Conservation (phyloP, 2,797 vertebrate species). For the Sphenopsis melanotis region DNA sequence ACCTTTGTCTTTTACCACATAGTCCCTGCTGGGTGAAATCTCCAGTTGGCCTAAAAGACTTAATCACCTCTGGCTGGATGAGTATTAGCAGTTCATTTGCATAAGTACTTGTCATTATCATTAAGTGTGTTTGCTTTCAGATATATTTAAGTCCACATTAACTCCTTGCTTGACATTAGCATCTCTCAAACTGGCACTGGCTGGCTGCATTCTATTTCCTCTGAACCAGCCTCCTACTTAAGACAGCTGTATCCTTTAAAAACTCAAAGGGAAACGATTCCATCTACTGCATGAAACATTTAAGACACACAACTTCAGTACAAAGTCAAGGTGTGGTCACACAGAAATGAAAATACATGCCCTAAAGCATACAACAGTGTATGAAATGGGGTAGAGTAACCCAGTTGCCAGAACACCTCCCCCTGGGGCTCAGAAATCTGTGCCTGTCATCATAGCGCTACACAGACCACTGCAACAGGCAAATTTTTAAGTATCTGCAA, state of each 20-base stretch:
- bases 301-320: background rate
- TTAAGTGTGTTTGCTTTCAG: constrained; percentile 65
- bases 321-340: background rate
- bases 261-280: background rate
- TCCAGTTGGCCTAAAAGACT: constrained; percentile 52
- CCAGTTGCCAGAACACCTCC: background rate
- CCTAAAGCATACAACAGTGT: background rate
- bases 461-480: background rate
- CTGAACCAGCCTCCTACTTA: background rate
- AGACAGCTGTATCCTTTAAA: background rate
- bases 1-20: background rate
- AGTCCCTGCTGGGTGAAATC: constrained; percentile 50
- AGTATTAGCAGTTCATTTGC: constrained; percentile 63
- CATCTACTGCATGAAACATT: background rate
- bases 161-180: constrained; percentile 19
- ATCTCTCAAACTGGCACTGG: background rate
- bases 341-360: background rate
- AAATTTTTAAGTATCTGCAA: background rate
- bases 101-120: constrained; percentile 67
- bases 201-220: background rate
- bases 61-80: constrained; percentile 60
- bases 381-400: background rate
- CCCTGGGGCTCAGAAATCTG: background rate
- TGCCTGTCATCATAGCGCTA: background rate
- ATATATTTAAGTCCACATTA: constrained; percentile 49